phyloP scores from a whole-genome alignment of 2,113 vertebrate genomes.

The Neodontobutis hainanensis region DNA sequence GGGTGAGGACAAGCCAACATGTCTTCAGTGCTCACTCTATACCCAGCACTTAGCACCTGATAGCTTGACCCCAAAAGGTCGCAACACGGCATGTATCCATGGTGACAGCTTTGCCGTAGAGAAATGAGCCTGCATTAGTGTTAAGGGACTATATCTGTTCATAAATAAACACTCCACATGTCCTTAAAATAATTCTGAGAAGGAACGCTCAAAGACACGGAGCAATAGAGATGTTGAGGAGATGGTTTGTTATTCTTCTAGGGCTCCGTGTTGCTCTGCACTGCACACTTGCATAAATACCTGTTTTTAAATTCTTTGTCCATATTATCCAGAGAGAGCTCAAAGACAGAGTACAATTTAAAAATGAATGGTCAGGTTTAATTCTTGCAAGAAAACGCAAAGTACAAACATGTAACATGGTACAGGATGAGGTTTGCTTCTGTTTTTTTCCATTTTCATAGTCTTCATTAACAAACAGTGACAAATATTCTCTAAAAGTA shows the following conservation, averaged over 20 bases:
- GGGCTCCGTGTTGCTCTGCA: too few species aligned
- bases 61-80: slow-evolving; percentile 31
- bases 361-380: too few species aligned
- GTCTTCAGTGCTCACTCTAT: slow-evolving; percentile 53
- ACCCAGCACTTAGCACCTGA: slow-evolving; percentile 41
- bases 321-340: too few species aligned
- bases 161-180: not conserved
- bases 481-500: not conserved
- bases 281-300: too few species aligned
- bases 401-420: too few species aligned
- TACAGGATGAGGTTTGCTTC: too few species aligned
- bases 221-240: too few species aligned
- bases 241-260: too few species aligned
- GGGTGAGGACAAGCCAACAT: slow-evolving; percentile 56
- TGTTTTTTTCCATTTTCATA: not conserved
- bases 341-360: too few species aligned
- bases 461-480: not conserved
- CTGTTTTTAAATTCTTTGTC: too few species aligned
- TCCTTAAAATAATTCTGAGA: not conserved
- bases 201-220: too few species aligned
- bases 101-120: slow-evolving; percentile 11
- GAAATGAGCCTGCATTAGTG: not conserved
- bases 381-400: too few species aligned
- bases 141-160: not conserved
- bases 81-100: slow-evolving; percentile 1